A percentile compares a stretch with the other conserved stretches of the same genome.
phyloP scores from a whole-genome alignment of 37 sponge, comb jelly and placozoan species.

The Petrosia ficiformis region DNA sequence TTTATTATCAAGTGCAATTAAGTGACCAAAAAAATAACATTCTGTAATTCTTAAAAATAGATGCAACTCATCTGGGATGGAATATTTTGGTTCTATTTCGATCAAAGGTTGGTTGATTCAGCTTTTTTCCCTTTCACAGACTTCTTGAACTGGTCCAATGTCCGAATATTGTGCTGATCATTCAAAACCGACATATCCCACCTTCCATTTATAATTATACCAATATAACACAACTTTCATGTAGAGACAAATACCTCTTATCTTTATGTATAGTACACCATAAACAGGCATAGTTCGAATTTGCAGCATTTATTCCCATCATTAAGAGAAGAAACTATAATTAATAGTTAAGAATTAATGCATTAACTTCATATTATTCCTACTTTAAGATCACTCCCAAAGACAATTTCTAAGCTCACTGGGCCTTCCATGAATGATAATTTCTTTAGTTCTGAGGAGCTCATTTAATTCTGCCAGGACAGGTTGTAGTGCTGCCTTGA shows the following conservation, averaged over 20 bases:
- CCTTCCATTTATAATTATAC: background rate
- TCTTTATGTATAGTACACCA: background rate
- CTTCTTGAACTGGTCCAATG: background rate
- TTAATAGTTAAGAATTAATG: background rate
- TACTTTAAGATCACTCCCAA: conserved; percentile 13
- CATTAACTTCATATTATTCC: background rate
- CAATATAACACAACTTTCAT: background rate
- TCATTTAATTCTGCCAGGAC: conserved; percentile 3
- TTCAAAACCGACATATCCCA: background rate
- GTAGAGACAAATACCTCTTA: background rate
- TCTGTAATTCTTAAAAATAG: conserved; percentile 9
- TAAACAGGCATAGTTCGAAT: background rate
- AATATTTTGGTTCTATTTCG: background rate
- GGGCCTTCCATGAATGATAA: background rate
- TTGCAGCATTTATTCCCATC: background rate
- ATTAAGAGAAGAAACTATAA: background rate
- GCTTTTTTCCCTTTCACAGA: background rate
- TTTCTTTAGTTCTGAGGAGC: background rate
- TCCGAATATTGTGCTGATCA: background rate
- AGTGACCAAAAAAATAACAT: background rate
- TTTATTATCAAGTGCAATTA: background rate
- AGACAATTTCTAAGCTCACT: background rate
- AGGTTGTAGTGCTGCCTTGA: background rate
- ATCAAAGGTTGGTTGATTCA: background rate
- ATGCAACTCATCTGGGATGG: conserved; percentile 15